A percentile compares a stretch with the other conserved stretches of the same genome.
Evolutionary conservation across 1,140 invertebrate genomes (phyloP).

Genomic region (Euwallacea fornicatus): DNA sequence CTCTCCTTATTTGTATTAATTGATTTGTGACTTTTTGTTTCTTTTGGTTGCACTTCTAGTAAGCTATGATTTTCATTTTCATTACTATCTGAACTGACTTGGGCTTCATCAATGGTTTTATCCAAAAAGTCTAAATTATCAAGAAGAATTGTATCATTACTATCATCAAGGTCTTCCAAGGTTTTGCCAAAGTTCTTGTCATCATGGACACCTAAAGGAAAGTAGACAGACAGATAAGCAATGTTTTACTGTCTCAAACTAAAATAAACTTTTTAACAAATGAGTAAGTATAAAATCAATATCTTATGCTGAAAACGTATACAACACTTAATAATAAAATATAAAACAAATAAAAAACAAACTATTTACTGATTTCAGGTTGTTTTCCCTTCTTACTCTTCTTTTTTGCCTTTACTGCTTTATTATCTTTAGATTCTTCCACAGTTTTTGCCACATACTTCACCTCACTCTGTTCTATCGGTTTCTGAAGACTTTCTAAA

Average conservation of each 20-base stretch:
- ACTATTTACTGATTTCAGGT: constrained; percentile 12
- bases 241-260: neutral
- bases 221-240: neutral
- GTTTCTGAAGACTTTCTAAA: constrained; percentile 49
- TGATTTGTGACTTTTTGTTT: neutral
- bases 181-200: constrained; percentile 71
- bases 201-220: constrained; percentile 58
- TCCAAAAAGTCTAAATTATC: constrained; percentile 47
- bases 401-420: constrained; percentile 40
- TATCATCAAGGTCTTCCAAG: constrained; percentile 62
- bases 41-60: neutral
- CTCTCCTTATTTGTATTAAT: neutral
- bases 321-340: neutral
- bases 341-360: neutral
- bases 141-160: constrained; percentile 40
- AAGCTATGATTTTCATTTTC: neutral
- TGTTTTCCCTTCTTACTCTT: constrained; percentile 28
- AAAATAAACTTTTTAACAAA: too few relatives aligned
- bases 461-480: constrained; percentile 48
- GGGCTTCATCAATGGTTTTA: constrained; percentile 47
- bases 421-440: constrained; percentile 32
- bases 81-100: neutral
- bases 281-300: too few relatives aligned
- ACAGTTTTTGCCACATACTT: constrained; percentile 51
- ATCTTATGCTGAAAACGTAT: too few relatives aligned